Evolutionary conservation across 1,140 invertebrate species (phyloP).

Genomic region (Littorina saxatilis): DNA sequence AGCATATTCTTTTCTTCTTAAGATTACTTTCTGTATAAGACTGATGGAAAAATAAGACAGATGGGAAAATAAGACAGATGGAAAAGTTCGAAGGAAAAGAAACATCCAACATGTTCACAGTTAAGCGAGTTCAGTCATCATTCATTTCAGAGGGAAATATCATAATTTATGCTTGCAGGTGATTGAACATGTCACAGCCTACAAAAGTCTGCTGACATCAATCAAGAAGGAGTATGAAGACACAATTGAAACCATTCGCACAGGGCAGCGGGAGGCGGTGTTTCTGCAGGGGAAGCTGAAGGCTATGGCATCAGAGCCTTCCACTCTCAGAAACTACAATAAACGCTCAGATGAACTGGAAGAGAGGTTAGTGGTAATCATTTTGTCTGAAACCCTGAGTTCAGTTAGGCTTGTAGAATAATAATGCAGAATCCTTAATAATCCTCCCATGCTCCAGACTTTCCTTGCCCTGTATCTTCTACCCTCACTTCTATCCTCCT

Average conservation of each 20-base stretch:
- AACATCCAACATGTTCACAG: no score
- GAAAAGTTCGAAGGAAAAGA: no score
- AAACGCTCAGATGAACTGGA: conserved; percentile 71
- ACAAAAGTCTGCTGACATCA: conserved; percentile 68
- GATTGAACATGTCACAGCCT: conserved; percentile 72
- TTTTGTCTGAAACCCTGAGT: background rate
- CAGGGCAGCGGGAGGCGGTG: conserved; percentile 66
- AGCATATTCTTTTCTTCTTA: no score
- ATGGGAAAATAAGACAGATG: no score
- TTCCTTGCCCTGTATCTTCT: no score
- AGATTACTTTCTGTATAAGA: no score
- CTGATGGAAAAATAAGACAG: no score
- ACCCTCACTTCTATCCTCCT: no score
- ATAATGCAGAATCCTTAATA: no score
- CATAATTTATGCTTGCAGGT: conserved; percentile 57
- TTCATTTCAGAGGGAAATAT: no score
- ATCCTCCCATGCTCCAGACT: no score
- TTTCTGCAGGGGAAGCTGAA: conserved; percentile 72
- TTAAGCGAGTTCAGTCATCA: no score
- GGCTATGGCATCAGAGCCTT: conserved; percentile 73
- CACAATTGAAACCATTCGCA: conserved; percentile 71
- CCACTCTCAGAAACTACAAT: conserved; percentile 71
- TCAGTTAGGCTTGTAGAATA: background rate
- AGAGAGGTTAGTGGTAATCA: conserved; percentile 62
- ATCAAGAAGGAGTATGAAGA: conserved; percentile 75